These are phyloP conservation scores for Coptodon bakossiorum DNA, from an alignment of 2,113 vertebrate species.

Conservation along the genomic window DNA sequence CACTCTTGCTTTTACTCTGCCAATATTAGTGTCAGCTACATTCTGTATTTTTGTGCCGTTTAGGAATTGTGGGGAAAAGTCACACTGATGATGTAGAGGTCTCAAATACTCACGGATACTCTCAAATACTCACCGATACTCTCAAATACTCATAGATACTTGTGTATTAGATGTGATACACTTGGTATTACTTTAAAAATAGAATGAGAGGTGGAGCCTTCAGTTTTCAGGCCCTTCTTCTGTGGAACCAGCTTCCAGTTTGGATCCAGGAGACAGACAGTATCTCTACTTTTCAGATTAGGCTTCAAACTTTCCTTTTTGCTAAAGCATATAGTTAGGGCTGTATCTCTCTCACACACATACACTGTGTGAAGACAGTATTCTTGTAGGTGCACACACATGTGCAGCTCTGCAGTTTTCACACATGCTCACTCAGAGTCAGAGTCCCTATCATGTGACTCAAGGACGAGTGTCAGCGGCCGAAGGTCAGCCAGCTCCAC, in stretches of 20 bases:
- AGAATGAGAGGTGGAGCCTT: background rate
- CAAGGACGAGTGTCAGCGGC: conserved; percentile 60
- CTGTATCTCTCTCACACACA: background rate
- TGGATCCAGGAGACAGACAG: background rate
- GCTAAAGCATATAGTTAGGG: background rate
- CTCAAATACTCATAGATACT: background rate
- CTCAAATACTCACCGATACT: background rate
- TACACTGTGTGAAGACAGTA: background rate
- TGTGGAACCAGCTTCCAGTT: background rate
- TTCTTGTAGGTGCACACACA: background rate
- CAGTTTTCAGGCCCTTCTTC: background rate
- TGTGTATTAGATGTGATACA: background rate
- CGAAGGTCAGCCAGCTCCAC: conserved; percentile 66
- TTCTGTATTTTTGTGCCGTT: background rate
- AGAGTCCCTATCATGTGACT: conserved; percentile 33
- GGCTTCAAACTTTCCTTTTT: background rate
- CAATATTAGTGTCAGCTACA: background rate
- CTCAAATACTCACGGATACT: background rate
- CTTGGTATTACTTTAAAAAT: background rate
- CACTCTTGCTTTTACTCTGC: background rate
- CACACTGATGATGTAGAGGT: background rate
- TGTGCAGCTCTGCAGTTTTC: background rate
- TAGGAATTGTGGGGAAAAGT: background rate
- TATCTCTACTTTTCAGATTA: background rate
- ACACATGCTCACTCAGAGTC: background rate